Evolutionary conservation across 2,113 vertebrate genomes (phyloP).

Genomic region (Sigmodon hispidus): DNA sequence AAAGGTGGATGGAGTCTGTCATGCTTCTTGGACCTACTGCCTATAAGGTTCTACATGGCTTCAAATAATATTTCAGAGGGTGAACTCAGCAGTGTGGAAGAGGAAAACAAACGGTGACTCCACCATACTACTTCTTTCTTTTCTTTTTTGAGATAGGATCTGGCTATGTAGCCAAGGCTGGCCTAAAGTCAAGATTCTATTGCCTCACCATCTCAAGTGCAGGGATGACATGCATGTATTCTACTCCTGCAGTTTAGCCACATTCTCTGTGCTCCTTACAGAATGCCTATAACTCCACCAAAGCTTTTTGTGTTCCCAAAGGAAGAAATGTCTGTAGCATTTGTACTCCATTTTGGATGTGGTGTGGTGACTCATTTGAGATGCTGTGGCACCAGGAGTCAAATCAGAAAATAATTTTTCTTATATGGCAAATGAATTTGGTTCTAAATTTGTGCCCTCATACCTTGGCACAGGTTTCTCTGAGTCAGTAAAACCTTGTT

Average conservation of each 20-base stretch:
- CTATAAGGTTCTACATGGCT: background rate
- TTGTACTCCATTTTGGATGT: constrained; percentile 3
- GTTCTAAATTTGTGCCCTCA: constrained; percentile 39
- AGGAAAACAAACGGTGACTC: background rate
- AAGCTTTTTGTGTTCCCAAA: background rate
- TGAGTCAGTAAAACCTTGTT: constrained; percentile 35
- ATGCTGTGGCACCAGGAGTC: constrained; percentile 8
- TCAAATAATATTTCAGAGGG: background rate
- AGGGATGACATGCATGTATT: background rate
- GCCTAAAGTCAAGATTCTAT: background rate
- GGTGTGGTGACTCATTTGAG: background rate
- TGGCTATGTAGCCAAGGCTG: background rate
- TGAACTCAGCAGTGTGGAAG: background rate
- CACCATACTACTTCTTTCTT: background rate
- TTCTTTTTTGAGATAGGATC: background rate
- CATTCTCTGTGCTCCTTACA: background rate
- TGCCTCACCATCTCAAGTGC: background rate
- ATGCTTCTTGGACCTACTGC: background rate
- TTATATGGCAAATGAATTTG: background rate
- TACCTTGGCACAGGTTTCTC: background rate
- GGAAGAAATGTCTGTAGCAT: constrained; percentile 4
- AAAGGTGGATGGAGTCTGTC: constrained; percentile 10
- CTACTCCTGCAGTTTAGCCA: background rate
- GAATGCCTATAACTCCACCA: background rate
- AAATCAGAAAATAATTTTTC: constrained; percentile 20